phyloP scores from a whole-genome alignment of 2,113 vertebrate genomes.

The Ibidorhyncha struthersii region DNA sequence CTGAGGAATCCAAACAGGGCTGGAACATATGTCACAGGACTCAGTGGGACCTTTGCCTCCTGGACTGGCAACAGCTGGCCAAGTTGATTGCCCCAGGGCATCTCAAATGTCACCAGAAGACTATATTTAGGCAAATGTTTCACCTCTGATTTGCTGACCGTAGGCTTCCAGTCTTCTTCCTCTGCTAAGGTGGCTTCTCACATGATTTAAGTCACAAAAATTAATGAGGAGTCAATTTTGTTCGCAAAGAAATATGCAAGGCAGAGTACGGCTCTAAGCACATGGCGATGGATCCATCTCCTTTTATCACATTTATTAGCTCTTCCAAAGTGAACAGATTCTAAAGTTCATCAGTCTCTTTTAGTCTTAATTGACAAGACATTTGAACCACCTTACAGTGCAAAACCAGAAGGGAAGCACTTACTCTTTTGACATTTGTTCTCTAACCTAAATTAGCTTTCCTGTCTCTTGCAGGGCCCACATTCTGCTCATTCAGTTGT shows the following conservation, averaged over 20 bases:
- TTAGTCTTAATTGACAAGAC: neutral
- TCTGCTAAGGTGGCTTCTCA: neutral
- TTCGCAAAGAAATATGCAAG: neutral
- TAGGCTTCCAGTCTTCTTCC: neutral
- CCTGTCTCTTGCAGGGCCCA: neutral
- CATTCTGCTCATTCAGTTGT: neutral
- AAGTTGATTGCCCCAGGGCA: neutral
- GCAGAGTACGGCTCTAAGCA: neutral
- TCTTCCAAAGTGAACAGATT: neutral
- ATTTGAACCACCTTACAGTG: neutral
- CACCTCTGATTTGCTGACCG: neutral
- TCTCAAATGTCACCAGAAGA: neutral
- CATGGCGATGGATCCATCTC: neutral
- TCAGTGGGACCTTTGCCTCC: neutral
- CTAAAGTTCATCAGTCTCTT: neutral
- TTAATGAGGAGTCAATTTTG: neutral
- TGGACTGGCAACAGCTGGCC: neutral
- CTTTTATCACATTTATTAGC: neutral
- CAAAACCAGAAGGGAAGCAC: neutral
- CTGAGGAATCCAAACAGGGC: neutral
- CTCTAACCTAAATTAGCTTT: neutral
- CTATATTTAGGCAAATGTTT: neutral
- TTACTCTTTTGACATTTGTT: neutral
- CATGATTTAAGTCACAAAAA: neutral
- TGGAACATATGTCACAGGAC: neutral